Conservation (phyloP, 2,888 invertebrate genomes). For the Tenthredo livida region DNA sequence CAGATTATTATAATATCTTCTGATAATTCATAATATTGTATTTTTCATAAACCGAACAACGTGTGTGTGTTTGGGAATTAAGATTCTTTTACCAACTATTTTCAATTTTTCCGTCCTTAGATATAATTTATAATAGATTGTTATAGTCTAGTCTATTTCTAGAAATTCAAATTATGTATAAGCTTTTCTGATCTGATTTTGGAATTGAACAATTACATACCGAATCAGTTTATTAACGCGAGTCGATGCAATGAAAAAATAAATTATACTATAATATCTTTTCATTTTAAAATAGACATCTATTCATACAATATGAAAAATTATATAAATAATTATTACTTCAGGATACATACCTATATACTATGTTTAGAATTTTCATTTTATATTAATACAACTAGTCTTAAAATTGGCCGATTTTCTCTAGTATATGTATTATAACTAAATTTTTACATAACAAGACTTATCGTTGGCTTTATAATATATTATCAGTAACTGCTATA, state of each 20-base stretch:
- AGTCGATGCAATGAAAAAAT: background rate
- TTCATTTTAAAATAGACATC: background rate
- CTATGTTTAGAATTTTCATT: constrained; percentile 6
- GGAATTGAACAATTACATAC: background rate
- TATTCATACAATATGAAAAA: constrained; percentile 17
- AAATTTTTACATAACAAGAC: constrained; percentile 35
- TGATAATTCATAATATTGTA: background rate
- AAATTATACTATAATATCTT: background rate
- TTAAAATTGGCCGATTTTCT: constrained; percentile 2
- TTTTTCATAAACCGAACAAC: background rate
- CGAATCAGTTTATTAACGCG: background rate
- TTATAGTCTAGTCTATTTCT: constrained; percentile 44
- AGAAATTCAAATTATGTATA: constrained; percentile 18
- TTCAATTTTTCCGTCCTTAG: constrained; percentile 77
- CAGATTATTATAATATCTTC: background rate
- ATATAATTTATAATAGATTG: constrained; percentile 73
- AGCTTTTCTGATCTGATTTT: background rate
- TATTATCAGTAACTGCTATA: constrained; percentile 18
- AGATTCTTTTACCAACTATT: constrained; percentile 35
- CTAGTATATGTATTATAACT: constrained; percentile 26
- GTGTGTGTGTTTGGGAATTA: background rate
- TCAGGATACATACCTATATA: background rate
- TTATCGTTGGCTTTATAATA: constrained; percentile 8
- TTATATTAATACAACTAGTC: background rate
- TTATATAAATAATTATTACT: background rate